Conservation (phyloP, 1,140 invertebrate species). For the Dreissena rostriformis region DNA sequence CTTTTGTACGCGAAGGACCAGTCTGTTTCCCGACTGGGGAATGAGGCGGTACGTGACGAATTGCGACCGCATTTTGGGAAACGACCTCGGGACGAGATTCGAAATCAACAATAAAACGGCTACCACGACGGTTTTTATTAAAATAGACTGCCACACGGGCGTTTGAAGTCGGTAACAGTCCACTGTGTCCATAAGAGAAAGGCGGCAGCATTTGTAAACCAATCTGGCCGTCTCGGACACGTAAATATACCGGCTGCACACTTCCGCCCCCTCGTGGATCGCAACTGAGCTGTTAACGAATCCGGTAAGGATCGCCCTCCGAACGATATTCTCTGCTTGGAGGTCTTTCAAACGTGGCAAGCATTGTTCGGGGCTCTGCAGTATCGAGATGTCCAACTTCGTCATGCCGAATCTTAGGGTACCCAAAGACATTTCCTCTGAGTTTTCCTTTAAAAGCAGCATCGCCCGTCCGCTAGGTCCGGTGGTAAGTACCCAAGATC, state of each 20-base stretch:
- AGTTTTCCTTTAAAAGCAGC: conserved; percentile 33
- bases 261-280: conserved; percentile 7
- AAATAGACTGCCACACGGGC: conserved; percentile 2
- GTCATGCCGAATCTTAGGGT: conserved; percentile 27
- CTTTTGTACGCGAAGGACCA: conserved; percentile 22
- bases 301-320: conserved; percentile 17
- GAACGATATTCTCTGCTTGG: conserved; percentile 9
- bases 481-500: conserved; percentile 25
- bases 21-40: background rate
- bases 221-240: background rate
- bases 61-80: background rate
- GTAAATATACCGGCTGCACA: conserved; percentile 20
- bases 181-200: background rate
- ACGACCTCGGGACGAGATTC: background rate
- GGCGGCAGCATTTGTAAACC: conserved; percentile 24
- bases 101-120: conserved; percentile 11
- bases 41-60: conserved; percentile 5
- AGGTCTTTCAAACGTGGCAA: background rate
- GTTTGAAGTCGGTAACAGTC: conserved; percentile 3
- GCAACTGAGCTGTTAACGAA: background rate
- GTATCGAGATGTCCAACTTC: background rate
- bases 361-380: conserved; percentile 13
- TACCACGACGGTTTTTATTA: conserved; percentile 2
- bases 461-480: conserved; percentile 26
- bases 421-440: conserved; percentile 28